These are phyloP conservation scores for Platynereis dumerilii DNA, from an alignment of 2,888 invertebrate species.

Conservation along the genomic window DNA sequence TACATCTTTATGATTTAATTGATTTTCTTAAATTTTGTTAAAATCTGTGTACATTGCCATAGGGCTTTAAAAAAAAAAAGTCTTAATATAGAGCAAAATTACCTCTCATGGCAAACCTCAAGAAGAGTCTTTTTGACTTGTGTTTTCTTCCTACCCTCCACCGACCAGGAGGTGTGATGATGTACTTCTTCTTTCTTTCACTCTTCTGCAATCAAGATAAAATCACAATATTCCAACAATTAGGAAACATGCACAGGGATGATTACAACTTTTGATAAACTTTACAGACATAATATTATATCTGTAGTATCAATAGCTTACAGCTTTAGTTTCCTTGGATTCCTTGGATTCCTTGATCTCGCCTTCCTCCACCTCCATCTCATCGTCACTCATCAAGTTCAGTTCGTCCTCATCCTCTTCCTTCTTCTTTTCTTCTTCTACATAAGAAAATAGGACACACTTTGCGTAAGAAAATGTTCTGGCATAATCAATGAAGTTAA, in stretches of 20 bases:
- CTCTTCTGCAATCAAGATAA: no score
- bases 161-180: constrained; percentile 69
- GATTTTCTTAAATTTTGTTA: no score
- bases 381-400: constrained; percentile 17
- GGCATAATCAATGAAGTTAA: no score
- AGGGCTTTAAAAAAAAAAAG: no score
- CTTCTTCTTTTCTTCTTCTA: constrained; percentile 10
- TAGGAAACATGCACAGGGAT: no score
- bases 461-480: constrained; percentile 1
- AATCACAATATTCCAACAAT: no score
- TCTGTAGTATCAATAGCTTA: no score
- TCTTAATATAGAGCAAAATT: no score
- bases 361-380: not conserved
- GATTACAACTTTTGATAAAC: no score
- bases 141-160: constrained; percentile 76
- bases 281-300: no score
- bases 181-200: not conserved
- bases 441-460: not conserved
- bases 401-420: constrained; percentile 30
- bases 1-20: no score
- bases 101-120: constrained; percentile 78
- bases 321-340: not conserved
- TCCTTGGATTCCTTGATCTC: not conserved
- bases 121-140: constrained; percentile 74
- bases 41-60: no score